Conservation (phyloP, 2,113 vertebrate species). For the Rhegmatorhina hoffmannsi region DNA sequence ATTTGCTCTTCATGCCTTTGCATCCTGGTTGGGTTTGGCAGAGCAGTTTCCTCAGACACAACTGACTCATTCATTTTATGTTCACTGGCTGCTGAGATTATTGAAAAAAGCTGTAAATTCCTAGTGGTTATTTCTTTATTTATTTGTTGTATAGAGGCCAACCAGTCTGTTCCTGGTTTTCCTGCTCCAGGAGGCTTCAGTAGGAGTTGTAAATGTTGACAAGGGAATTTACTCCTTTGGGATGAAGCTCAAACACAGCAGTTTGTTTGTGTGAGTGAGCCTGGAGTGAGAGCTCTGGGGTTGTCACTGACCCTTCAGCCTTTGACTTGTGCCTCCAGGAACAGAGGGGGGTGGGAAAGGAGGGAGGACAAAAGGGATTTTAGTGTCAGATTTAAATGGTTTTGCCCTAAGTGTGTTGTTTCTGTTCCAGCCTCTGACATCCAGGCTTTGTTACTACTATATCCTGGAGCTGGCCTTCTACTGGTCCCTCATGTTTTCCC, state of each 20-base stretch:
- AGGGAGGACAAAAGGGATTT: not conserved
- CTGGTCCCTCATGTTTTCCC: conserved; percentile 97
- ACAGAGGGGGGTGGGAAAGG: not conserved
- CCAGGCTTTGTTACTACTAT: conserved; percentile 90
- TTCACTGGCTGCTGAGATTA: not conserved
- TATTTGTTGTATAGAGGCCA: not conserved
- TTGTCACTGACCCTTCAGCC: not conserved
- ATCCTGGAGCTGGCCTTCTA: conserved; percentile 92
- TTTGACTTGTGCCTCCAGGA: not conserved
- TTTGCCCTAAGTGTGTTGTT: conserved; percentile 28
- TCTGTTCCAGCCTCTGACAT: conserved; percentile 83
- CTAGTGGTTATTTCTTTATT: not conserved
- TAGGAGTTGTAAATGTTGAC: not conserved
- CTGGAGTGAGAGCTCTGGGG: not conserved
- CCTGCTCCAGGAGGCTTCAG: not conserved
- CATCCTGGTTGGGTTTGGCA: not conserved
- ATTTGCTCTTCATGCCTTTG: not conserved
- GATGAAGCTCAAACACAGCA: not conserved
- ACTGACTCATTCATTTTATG: not conserved
- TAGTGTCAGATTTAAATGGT: not conserved
- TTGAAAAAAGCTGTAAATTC: not conserved
- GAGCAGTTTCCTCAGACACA: not conserved
- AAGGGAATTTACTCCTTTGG: not conserved
- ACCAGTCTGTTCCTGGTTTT: not conserved
- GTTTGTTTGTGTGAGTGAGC: not conserved